Evolutionary conservation across 2,888 invertebrate species (phyloP), one percentile per base, ranked within the genome.

Genomic region (Polydrusus pterygomalis): DNA sequence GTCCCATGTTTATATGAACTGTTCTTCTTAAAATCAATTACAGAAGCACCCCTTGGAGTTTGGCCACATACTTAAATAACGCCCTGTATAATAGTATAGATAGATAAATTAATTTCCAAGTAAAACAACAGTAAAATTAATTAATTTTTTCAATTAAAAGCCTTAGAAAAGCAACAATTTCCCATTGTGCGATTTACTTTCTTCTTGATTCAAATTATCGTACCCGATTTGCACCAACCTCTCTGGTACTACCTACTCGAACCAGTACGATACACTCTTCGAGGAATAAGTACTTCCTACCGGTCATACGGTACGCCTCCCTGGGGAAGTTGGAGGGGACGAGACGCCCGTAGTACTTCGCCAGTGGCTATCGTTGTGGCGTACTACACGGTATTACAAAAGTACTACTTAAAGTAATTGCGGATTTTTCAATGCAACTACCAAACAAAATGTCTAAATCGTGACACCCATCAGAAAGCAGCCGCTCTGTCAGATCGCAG

Each of bases 261-360:
- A 58, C 58, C 58, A 47, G 64, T 64, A 30, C 64, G 47, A 45
- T 64, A 45, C 64, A 30, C 49, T 64, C 64, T 30, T 58, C 15
- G 17, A 15, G n/a, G 3, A 15, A 10, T 38, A 38, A 67, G 67
- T 40, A 67, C 67, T 67, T 65, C 67, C 67, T 67, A 67, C 67
- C 54, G 67, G 67, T 17, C 51, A 67, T 67, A 67, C 67, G 67
- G 67, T 67, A 67, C 67, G 67, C 67, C 67, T 67, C 40, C 67
- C 54, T 20, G 54, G 15, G 67, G 54, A 51, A 38, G 67, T 67
- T 67, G 67, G 67, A 67, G 54, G 67, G 67, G 54, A 40, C 67
- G 67, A 67, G 51, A 54, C 67, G 54, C 67, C 54, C 20, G 67
- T 11, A 49, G 67, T 58, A 58, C 38, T 58, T 38, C 38, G 58